These are phyloP conservation scores for Tokudaia tokunoshimensis DNA, from an alignment of 2,797 vertebrate species.

Conservation along the genomic window DNA sequence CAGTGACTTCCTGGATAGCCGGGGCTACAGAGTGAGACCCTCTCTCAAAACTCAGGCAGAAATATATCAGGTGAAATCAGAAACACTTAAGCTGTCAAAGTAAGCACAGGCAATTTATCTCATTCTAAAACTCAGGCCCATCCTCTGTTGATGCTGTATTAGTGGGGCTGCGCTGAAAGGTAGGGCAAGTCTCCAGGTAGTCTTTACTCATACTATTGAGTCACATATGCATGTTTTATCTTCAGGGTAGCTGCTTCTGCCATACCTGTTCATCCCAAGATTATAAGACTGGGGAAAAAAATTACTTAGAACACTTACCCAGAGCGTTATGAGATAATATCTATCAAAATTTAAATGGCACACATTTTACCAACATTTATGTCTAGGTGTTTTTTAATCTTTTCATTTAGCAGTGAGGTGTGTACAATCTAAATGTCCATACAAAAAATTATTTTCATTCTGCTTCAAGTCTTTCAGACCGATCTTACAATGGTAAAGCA, in stretches of 20 bases:
- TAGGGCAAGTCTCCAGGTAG: background rate
- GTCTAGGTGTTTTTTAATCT: background rate
- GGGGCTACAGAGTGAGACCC: background rate
- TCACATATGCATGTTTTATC: background rate
- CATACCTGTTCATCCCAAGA: background rate
- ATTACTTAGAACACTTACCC: background rate
- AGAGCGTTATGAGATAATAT: background rate
- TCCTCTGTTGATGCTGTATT: background rate
- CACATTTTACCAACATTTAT: background rate
- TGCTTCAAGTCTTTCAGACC: background rate
- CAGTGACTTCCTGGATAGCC: background rate
- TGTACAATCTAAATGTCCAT: background rate
- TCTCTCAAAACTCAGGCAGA: background rate
- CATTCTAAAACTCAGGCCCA: background rate
- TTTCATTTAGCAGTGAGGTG: background rate
- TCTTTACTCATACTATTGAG: background rate
- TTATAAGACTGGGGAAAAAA: background rate
- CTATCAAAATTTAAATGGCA: background rate
- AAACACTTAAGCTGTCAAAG: background rate
- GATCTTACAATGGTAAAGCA: background rate
- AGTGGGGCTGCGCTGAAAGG: fast-evolving
- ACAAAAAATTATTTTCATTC: background rate
- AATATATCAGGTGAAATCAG: background rate
- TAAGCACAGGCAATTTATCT: background rate
- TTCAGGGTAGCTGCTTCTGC: background rate